Evolutionary conservation across 2,113 vertebrate species (phyloP).

Genomic region (Nesogale talazaci): DNA sequence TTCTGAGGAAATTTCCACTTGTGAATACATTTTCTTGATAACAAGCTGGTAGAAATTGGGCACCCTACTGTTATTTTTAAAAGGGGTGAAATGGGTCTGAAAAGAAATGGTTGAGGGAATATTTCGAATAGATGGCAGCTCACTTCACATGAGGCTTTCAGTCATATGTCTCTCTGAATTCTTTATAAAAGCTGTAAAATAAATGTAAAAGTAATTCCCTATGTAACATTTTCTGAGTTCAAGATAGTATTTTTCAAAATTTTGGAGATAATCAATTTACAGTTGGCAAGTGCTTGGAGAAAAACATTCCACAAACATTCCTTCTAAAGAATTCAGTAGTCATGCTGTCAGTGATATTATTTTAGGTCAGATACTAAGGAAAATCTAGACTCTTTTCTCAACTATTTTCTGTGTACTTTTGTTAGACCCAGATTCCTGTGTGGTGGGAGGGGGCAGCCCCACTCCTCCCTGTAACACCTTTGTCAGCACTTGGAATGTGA

Average conservation of each 20-base stretch:
- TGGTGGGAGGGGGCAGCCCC: background rate
- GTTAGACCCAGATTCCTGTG: constrained; percentile 71
- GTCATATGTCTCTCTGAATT: constrained; percentile 24
- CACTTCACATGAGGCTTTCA: background rate
- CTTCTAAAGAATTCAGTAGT: constrained; percentile 70
- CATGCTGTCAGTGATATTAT: constrained; percentile 74
- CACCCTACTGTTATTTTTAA: background rate
- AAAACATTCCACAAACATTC: constrained; percentile 57
- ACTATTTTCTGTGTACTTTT: constrained; percentile 74
- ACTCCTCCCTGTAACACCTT: constrained; percentile 27
- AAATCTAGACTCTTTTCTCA: constrained; percentile 72
- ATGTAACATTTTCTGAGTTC: background rate
- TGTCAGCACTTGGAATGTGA: constrained; percentile 56
- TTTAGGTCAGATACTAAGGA: constrained; percentile 38
- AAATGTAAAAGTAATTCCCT: background rate
- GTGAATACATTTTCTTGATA: constrained; percentile 51
- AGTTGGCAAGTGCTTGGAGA: constrained; percentile 71
- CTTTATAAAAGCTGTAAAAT: constrained; percentile 19
- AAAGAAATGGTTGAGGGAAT: constrained; percentile 37
- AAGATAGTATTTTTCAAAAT: constrained; percentile 68
- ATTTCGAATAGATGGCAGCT: background rate
- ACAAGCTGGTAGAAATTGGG: background rate
- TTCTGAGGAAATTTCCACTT: constrained; percentile 13
- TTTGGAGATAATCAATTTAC: constrained; percentile 64
- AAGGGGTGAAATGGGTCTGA: background rate